Evolutionary conservation across 2,113 vertebrate genomes (phyloP), one percentile per base, ranked within the genome.

Genomic region (Spizaetus ornatus): DNA sequence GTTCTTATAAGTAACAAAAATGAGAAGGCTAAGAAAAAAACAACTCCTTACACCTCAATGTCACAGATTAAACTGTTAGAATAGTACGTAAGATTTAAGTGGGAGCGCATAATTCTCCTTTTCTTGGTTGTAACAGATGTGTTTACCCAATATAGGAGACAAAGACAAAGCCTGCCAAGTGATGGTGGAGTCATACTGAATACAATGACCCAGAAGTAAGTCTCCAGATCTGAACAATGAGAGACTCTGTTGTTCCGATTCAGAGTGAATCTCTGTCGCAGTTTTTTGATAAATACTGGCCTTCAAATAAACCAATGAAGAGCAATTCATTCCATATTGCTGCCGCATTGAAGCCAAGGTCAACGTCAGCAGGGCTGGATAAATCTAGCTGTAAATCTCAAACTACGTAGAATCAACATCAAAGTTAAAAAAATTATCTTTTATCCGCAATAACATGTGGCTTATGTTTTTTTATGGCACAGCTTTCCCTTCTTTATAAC

Each of bases 101-200:
- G 77, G 59, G 77, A 93, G 90, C 17, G 40, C 71, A 58, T 56
- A 66, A 95, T 91, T 91, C 84, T 86, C 70, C 88, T 93, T 87
- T 89, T 89, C 81, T 95, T 87, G 47, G 27, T 84, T 82, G 21
- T 48, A 94, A 91, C 77, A 80, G 93, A 95, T 87, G 90, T 95
- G 83, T 92, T 96, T 93, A 94, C 38, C 45, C 65, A 95, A 84
- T 84, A 76, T 0, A 96, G 62, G 87, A 87, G 88, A 92, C 80
- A 95, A 95, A 93, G 90, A 76, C 84, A 89, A 79, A 47, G 52
- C 40, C 73, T 95, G 62, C 53, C 93, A 94, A 85, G 66, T 2
- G 0, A 65, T 27, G 45, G 32, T 82, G 48, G 69, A 95, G 53
- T 77, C 78, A 70, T 59, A 85, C 19, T 36, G 27, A 91, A 91